Conservation (phyloP, 2,797 vertebrate genomes). For the Diplodus puntazzo region DNA sequence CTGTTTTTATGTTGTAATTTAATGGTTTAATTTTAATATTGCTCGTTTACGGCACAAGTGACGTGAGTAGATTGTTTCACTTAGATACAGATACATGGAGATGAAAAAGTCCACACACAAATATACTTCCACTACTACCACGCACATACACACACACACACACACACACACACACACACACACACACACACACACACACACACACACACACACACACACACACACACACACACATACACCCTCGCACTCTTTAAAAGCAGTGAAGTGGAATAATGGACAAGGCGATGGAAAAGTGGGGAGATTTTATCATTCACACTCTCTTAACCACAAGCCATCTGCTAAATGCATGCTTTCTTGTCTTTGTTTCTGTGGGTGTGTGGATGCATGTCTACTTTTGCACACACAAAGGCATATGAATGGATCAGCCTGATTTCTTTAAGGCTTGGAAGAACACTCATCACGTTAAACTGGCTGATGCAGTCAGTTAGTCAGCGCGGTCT, state of each 20-base stretch:
- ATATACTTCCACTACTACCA: slow-evolving; percentile 25
- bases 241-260: slow-evolving; percentile 66
- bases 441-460: slow-evolving; percentile 34
- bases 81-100: slow-evolving; percentile 47
- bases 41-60: slow-evolving; percentile 64
- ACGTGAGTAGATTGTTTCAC: slow-evolving; percentile 53
- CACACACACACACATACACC: slow-evolving; percentile 12
- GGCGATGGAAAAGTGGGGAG: slow-evolving; percentile 74
- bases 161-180: slow-evolving; percentile 11
- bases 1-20: slow-evolving; percentile 79
- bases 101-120: slow-evolving; percentile 35
- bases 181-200: slow-evolving; percentile 8
- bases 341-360: slow-evolving; percentile 65
- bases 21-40: slow-evolving; percentile 73
- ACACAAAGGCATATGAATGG: slow-evolving; percentile 18
- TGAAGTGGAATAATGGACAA: slow-evolving; percentile 83
- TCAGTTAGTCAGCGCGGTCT: slow-evolving; percentile 6
- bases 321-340: slow-evolving; percentile 82
- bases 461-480: slow-evolving; percentile 36
- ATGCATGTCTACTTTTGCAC: neutral
- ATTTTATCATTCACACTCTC: slow-evolving; percentile 83
- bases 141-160: no score
- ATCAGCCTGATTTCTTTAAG: slow-evolving; percentile 26
- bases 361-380: slow-evolving; percentile 34
- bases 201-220: slow-evolving; percentile 24